Evolutionary conservation across 2,797 vertebrate genomes (phyloP), one percentile per base, ranked within the genome.

Genomic region (Darevskia nairensis): DNA sequence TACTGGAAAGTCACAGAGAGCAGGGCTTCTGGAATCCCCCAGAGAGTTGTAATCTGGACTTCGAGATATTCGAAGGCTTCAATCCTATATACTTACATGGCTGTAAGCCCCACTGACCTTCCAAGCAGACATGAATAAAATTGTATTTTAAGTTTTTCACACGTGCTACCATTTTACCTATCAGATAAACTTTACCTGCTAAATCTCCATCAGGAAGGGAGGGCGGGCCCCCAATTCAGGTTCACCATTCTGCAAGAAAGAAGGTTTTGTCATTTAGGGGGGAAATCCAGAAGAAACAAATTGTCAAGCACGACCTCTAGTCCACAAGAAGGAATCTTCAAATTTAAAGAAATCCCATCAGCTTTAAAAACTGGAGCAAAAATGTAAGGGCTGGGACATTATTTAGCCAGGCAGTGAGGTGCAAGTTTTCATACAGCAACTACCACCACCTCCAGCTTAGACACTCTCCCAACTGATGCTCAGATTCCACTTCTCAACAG

Each of bases 401-500:
- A 71, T 6, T 71, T 71, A 11, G 68, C 29, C 68, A 35, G n/a
- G 15, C n/a, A 17, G n/a, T 17, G 3, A 68, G 25, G 46, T 50
- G 76, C 27, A 32, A 32, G 32, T 21, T 17, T 23, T 35, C 2
- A n/a, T 25, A 35, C 8, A 39, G 32, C 23, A 7, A 11, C 0
- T 2, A 41, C 13, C 35, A 39, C 23, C 19, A 27, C 3, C 44
- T 23, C 44, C 59, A 13, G 6, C 19, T 35, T 8, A 72, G 50
- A 6, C 19, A 17, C 13, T 41, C 25, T 85, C 86, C 55, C 69
- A 59, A 35, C 69, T 4, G 35, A 84, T 8, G 25, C 32, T 91
- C 90, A 91, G 90, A 83, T 91, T 92, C 90, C 59, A 6, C n/a
- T 85, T 95, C 95, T 96, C 96, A 96, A 93, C 96, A 96, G 93